A percentile compares a stretch with the other conserved stretches of the same genome.
Conservation (phyloP, 2,797 vertebrate species). For the Onychomys arenicola region DNA sequence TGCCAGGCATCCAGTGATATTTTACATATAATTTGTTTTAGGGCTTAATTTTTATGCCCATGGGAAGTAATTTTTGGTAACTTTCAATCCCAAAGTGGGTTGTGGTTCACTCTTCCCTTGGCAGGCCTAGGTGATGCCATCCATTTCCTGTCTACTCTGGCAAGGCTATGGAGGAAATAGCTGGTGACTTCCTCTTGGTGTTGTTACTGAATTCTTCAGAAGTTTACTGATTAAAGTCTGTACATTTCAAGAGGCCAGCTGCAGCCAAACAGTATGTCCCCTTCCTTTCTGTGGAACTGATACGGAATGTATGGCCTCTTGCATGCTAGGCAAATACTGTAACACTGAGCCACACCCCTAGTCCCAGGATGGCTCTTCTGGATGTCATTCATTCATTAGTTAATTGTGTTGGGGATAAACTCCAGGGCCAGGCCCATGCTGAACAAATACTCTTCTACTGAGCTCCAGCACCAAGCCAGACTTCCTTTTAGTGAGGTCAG, state of each 20-base stretch:
- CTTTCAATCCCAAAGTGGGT: conserved; percentile 10
- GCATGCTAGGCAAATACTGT: neutral
- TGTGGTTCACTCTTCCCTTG: neutral
- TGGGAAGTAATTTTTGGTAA: neutral
- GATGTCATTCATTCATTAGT: neutral
- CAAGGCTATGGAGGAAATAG: conserved; percentile 47
- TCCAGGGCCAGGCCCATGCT: neutral
- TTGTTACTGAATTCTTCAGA: conserved; percentile 40
- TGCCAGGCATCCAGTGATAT: neutral
- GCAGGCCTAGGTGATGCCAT: neutral
- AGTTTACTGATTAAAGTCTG: conserved; percentile 14
- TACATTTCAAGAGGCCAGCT: neutral
- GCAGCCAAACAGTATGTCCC: too few species aligned
- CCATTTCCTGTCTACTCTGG: neutral
- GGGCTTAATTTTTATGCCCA: neutral
- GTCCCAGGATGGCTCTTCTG: neutral
- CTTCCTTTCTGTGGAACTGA: neutral
- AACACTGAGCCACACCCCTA: neutral
- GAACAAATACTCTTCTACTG: neutral
- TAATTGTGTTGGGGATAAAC: neutral
- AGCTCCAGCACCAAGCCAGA: neutral
- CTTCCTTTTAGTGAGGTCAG: conserved; percentile 8
- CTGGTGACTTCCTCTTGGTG: conserved; percentile 44
- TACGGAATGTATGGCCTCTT: neutral
- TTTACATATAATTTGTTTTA: conserved; percentile 6